Evolutionary conservation across 2,113 vertebrate genomes (phyloP).

Genomic region (Galemys pyrenaicus): DNA sequence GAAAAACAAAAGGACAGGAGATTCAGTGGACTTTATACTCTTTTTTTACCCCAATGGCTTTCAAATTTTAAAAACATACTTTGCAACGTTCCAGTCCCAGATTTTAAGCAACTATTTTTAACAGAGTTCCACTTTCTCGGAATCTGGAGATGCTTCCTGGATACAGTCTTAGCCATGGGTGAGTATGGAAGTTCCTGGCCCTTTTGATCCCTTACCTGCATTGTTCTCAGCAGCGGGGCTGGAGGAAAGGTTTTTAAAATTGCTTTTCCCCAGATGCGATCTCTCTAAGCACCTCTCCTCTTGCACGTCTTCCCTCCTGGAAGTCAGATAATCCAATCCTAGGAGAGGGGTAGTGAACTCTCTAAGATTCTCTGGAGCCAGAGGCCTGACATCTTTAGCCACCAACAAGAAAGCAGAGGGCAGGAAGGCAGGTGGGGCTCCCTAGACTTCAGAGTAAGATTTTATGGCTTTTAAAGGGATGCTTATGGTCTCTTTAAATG

Average conservation of each 20-base stretch:
- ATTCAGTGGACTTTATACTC: background rate
- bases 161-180: constrained; percentile 1
- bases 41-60: background rate
- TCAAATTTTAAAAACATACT: constrained; percentile 42
- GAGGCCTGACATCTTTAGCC: background rate
- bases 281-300: constrained; percentile 10
- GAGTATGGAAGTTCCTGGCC: constrained; percentile 51
- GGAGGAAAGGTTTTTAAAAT: constrained; percentile 71
- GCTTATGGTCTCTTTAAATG: constrained; percentile 70
- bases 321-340: constrained; percentile 21
- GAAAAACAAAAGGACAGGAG: constrained; percentile 40
- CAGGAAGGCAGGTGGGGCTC: background rate
- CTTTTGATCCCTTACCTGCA: constrained; percentile 55
- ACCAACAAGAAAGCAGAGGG: constrained; percentile 46
- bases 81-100: constrained; percentile 45
- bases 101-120: constrained; percentile 51
- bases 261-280: constrained; percentile 39
- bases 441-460: constrained; percentile 53
- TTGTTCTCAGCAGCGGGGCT: constrained; percentile 44
- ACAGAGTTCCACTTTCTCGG: constrained; percentile 12
- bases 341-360: background rate
- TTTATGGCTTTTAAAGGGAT: constrained; percentile 74
- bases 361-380: background rate
- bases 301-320: constrained; percentile 35
- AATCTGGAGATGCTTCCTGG: background rate